A percentile compares a stretch with the other conserved stretches of the same genome.
phyloP scores from a whole-genome alignment of 37 sponge, comb jelly and placozoan genomes.

The Chondrosia reniformis region DNA sequence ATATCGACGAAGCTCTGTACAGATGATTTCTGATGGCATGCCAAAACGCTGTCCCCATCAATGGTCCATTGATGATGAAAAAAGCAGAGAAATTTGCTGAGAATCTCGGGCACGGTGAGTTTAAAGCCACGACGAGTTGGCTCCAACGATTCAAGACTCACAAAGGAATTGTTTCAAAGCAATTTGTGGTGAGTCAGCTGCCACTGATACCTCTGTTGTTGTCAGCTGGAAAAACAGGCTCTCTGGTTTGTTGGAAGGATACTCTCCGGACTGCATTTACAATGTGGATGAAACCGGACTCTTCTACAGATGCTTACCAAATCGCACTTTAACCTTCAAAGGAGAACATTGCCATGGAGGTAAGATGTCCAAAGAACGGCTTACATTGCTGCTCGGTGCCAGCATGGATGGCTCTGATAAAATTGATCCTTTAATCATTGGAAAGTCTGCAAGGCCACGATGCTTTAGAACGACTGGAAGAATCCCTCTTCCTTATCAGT shows the following conservation, averaged over 20 bases:
- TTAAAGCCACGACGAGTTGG: conserved; percentile 12
- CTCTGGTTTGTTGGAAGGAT: conserved; percentile 10
- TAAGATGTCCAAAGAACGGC: conserved; percentile 24
- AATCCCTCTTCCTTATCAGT: conserved; percentile 11
- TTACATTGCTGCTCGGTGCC: conserved; percentile 7
- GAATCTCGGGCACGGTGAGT: conserved; percentile 6
- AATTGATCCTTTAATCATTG: conserved; percentile 19
- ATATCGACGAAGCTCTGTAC: conserved; percentile 11
- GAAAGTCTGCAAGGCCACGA: conserved; percentile 26
- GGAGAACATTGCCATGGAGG: conserved; percentile 10
- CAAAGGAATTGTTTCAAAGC: conserved; percentile 3
- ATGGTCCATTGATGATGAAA: conserved; percentile 9
- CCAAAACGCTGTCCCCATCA: conserved; percentile 5
- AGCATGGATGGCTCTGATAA: conserved; percentile 16
- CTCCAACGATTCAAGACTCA: neutral
- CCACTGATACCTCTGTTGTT: conserved; percentile 1
- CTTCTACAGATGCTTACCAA: conserved; percentile 11
- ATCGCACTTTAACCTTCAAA: conserved; percentile 13
- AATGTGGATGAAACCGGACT: conserved; percentile 12
- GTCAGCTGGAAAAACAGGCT: conserved; percentile 1
- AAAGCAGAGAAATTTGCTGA: conserved; percentile 7
- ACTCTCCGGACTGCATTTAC: conserved; percentile 19
- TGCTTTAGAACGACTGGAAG: conserved; percentile 15
- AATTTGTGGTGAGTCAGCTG: conserved; percentile 16
- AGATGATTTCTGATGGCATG: neutral